phyloP scores from a whole-genome alignment of 2,888 invertebrate genomes.

The Sinopyrophorus schimmeli region DNA sequence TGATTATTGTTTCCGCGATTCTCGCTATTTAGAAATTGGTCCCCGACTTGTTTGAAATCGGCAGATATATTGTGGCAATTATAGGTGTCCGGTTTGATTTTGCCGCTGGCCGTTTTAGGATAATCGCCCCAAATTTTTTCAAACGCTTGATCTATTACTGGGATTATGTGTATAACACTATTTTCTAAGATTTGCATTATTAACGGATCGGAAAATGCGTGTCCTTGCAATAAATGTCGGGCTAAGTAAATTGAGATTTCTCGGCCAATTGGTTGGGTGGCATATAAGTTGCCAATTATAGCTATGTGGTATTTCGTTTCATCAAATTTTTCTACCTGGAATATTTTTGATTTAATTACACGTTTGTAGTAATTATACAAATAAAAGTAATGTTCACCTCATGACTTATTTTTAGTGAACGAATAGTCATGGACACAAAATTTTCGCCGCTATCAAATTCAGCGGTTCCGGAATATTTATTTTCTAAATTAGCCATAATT shows the following conservation, averaged over 20 bases:
- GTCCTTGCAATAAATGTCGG: conserved; percentile 76
- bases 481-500: conserved; percentile 70
- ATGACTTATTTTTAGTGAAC: conserved; percentile 72
- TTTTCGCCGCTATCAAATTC: conserved; percentile 73
- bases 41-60: conserved; percentile 66
- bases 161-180: conserved; percentile 79
- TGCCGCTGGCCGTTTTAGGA: conserved; percentile 50
- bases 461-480: conserved; percentile 67
- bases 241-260: conserved; percentile 83
- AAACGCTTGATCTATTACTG: conserved; percentile 65
- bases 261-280: conserved; percentile 80
- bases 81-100: conserved; percentile 40
- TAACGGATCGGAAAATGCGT: conserved; percentile 67
- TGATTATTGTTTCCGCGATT: conserved; percentile 51
- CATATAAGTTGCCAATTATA: conserved; percentile 81
- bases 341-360: no score
- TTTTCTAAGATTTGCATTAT: conserved; percentile 68
- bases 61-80: conserved; percentile 53
- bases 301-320: conserved; percentile 83
- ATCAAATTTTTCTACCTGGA: conserved; percentile 74
- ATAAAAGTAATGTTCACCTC: no score
- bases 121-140: conserved; percentile 55
- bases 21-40: conserved; percentile 61
- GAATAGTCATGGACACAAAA: conserved; percentile 66
- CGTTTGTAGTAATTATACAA: no score